These are phyloP conservation scores for Caenorhabditis auriculariae DNA, from an alignment of 2,888 invertebrate genomes.

Conservation along the genomic window DNA sequence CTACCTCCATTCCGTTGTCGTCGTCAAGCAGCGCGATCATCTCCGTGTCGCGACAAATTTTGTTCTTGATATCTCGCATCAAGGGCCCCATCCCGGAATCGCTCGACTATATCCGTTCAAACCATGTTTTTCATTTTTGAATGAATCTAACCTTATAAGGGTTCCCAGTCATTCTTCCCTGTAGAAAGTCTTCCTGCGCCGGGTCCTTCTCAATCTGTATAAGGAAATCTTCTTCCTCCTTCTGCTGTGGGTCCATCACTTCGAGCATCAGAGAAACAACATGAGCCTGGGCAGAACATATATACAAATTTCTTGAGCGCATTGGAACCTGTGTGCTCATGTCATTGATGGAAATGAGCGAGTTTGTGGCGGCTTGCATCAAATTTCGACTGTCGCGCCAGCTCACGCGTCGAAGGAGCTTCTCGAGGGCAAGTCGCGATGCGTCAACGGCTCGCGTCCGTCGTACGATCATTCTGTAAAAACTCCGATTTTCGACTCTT, in stretches of 20 bases:
- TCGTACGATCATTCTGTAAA: conserved; percentile 8
- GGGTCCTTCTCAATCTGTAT: conserved; percentile 95
- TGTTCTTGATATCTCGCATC: conserved; percentile 98
- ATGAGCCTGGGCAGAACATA: conserved; percentile 21
- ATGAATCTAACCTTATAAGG: conserved; percentile 75
- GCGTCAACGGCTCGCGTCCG: conserved; percentile 28
- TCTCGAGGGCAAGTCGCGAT: conserved; percentile 27
- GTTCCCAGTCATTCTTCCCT: conserved; percentile 84
- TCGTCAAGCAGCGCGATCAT: conserved; percentile 94
- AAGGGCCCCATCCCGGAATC: conserved; percentile 92
- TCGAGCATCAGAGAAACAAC: conserved; percentile 42
- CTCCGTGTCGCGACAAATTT: conserved; percentile 81
- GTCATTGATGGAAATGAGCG: conserved; percentile 21
- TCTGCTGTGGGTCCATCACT: conserved; percentile 88
- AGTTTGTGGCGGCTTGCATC: conserved; percentile 27
- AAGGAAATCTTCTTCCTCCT: conserved; percentile 93
- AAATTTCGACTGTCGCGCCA: conserved; percentile 22
- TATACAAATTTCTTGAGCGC: neutral
- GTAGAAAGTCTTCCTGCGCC: conserved; percentile 96
- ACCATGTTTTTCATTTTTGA: neutral
- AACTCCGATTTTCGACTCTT: too few relatives aligned
- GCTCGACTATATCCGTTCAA: conserved; percentile 69
- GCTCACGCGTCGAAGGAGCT: conserved; percentile 23
- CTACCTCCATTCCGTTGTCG: conserved; percentile 90
- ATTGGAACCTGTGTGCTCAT: conserved; percentile 13